Evolutionary conservation across 2,797 vertebrate genomes (phyloP).

Genomic region (Hirundo rustica): DNA sequence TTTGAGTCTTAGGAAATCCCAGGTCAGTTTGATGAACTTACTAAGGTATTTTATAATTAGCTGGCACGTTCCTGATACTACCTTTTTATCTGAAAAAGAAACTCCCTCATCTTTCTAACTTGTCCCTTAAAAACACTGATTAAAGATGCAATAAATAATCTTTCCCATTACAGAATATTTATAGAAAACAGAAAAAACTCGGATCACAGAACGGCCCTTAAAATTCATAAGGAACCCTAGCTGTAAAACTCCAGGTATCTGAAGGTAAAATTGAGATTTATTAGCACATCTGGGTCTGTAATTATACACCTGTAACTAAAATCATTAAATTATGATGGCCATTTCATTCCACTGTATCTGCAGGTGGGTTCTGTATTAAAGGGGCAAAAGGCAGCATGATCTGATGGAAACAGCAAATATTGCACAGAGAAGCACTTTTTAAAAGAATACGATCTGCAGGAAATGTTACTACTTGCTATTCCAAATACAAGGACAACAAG

Average conservation of each 20-base stretch:
- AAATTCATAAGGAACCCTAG: neutral
- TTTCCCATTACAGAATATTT: constrained; percentile 10
- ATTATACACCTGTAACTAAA: neutral
- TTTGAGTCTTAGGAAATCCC: constrained; percentile 7
- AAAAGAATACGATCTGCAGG: neutral
- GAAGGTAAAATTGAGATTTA: constrained; percentile 12
- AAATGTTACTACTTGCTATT: neutral
- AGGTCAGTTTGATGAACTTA: constrained; percentile 37
- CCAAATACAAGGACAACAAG: neutral
- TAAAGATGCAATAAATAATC: neutral
- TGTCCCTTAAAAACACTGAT: neutral
- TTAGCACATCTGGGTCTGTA: neutral
- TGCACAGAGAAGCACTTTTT: neutral
- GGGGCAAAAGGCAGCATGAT: neutral
- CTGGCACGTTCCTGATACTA: constrained; percentile 18
- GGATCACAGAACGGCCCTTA: neutral
- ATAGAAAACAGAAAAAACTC: neutral
- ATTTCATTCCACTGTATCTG: neutral
- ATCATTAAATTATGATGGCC: neutral
- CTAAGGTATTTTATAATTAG: constrained; percentile 61
- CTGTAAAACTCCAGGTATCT: neutral
- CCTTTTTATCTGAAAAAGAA: constrained; percentile 38
- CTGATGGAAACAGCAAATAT: neutral
- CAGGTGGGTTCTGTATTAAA: neutral
- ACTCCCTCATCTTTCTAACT: neutral